These are phyloP conservation scores for Megathymus violae DNA, from an alignment of 1,140 invertebrate species.

Conservation along the genomic window DNA sequence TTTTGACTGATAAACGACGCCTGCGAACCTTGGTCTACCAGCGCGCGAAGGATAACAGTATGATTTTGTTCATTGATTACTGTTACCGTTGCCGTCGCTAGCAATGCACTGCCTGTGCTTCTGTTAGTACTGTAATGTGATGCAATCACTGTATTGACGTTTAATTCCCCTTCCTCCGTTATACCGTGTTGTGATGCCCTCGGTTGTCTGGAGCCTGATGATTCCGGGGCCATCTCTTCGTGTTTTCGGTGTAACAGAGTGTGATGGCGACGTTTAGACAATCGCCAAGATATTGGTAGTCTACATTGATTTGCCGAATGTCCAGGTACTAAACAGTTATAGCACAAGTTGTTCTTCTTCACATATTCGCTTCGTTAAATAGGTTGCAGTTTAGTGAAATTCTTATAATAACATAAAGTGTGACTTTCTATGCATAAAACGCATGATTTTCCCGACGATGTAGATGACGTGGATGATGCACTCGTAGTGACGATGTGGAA, in stretches of 20 bases:
- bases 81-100: slow-evolving; percentile 37
- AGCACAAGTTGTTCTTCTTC: slow-evolving; percentile 43
- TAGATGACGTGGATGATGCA: too few species aligned
- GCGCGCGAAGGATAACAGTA: slow-evolving; percentile 1
- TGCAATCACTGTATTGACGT: slow-evolving; percentile 36
- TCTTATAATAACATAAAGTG: slow-evolving; percentile 36
- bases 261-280: slow-evolving; percentile 51
- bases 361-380: slow-evolving; percentile 41
- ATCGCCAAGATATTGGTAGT: slow-evolving; percentile 39
- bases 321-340: slow-evolving; percentile 43
- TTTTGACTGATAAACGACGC: slow-evolving; percentile 35
- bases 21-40: slow-evolving; percentile 38
- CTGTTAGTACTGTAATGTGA: slow-evolving; percentile 37
- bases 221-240: not conserved
- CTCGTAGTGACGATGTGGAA: too few species aligned
- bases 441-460: slow-evolving; percentile 3
- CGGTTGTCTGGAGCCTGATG: slow-evolving; percentile 15
- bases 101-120: slow-evolving; percentile 8
- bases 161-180: slow-evolving; percentile 21
- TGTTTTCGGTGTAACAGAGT: slow-evolving; percentile 43
- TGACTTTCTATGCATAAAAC: slow-evolving; percentile 37
- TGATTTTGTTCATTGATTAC: slow-evolving; percentile 9
- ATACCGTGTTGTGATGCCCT: slow-evolving; percentile 22
- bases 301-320: slow-evolving; percentile 47
- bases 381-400: slow-evolving; percentile 35